Conservation (phyloP, 2,888 invertebrate genomes). For the Scaptodrosophila latifasciaeformis region DNA sequence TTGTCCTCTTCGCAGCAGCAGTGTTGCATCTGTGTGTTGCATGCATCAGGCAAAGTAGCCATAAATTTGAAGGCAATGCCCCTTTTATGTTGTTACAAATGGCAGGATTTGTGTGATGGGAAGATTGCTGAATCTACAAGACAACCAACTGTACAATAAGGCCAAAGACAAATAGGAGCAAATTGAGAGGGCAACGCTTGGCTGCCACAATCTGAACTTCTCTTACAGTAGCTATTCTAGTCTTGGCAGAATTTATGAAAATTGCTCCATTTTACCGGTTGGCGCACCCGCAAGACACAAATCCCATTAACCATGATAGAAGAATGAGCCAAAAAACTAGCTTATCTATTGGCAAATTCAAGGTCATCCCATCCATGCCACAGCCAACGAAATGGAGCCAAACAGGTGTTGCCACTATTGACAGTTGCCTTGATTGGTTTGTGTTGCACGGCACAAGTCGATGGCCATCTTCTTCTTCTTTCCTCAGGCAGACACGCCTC, state of each 20-base stretch:
- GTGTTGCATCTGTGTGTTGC: conserved; percentile 16
- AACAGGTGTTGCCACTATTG: conserved; percentile 56
- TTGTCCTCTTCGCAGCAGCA: not conserved
- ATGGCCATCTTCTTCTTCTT: too few species aligned
- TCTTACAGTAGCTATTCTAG: conserved; percentile 28
- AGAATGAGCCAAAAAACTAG: not conserved
- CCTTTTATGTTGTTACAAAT: conserved; percentile 54
- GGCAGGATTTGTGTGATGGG: conserved; percentile 27
- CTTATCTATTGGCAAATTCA: conserved; percentile 26
- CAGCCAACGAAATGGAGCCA: conserved; percentile 14
- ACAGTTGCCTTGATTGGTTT: conserved; percentile 57
- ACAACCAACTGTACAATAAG: too few species aligned
- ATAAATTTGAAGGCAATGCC: conserved; percentile 48
- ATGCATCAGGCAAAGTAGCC: conserved; percentile 37
- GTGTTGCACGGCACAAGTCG: conserved; percentile 49
- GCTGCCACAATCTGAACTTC: conserved; percentile 7
- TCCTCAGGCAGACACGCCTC: conserved; percentile 38
- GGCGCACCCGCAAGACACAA: conserved; percentile 26
- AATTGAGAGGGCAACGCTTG: conserved; percentile 8
- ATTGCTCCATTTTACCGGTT: conserved; percentile 26
- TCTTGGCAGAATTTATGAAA: conserved; percentile 15
- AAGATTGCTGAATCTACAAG: conserved; percentile 15
- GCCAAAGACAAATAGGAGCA: not conserved
- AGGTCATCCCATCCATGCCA: conserved; percentile 35
- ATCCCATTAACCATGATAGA: conserved; percentile 13